These are phyloP conservation scores for Tylochromis polylepis DNA, from an alignment of 2,113 vertebrate species.

Conservation along the genomic window DNA sequence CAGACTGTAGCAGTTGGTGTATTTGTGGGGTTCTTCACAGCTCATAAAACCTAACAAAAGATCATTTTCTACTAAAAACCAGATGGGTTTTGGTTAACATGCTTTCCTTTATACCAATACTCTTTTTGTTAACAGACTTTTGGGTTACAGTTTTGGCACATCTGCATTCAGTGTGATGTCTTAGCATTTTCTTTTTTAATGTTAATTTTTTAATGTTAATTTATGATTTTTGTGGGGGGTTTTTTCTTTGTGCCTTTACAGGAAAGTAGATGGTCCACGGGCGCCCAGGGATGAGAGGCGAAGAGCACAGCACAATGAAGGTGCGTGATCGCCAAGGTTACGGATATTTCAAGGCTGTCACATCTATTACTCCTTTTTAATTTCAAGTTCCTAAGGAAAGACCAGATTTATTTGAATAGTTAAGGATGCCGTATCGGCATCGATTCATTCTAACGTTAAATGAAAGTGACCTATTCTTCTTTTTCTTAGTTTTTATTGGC, in stretches of 20 bases:
- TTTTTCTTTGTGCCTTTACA: conserved; percentile 46
- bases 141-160: neutral
- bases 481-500: accelerated
- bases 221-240: neutral
- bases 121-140: neutral
- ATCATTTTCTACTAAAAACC: neutral
- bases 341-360: neutral
- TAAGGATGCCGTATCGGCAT: neutral
- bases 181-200: neutral
- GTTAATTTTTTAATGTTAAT: neutral
- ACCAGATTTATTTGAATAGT: neutral
- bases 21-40: neutral
- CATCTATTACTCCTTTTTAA: neutral
- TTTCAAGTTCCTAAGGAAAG: neutral
- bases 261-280: conserved; percentile 85
- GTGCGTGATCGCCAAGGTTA: conserved; percentile 27
- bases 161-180: neutral
- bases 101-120: neutral
- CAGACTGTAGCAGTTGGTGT: neutral
- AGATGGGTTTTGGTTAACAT: neutral
- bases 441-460: accelerated
- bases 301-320: conserved; percentile 91
- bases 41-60: neutral
- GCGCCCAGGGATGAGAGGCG: conserved; percentile 85
- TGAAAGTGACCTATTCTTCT: neutral